Percentiles rank a stretch among this genome's conserved stretches.
Conservation (phyloP, 2,113 vertebrate genomes). For the Amblyornis subalaris region DNA sequence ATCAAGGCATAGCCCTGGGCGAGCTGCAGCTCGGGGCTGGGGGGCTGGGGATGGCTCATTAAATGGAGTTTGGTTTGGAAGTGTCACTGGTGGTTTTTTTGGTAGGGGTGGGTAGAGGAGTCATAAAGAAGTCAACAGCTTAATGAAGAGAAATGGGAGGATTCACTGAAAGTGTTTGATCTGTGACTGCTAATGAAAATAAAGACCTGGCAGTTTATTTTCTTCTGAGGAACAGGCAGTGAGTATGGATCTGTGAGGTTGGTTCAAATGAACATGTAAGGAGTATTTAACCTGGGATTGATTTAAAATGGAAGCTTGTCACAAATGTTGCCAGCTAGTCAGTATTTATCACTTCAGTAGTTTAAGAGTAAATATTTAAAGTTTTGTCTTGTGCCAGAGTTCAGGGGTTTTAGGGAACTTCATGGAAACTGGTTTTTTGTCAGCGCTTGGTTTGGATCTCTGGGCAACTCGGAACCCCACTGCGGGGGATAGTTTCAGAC, state of each 20-base stretch:
- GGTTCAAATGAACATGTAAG: accelerated
- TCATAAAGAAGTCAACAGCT: background rate
- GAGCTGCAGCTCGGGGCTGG: background rate
- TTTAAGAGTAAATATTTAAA: background rate
- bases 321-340: accelerated
- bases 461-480: accelerated
- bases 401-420: background rate
- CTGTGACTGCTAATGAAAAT: background rate
- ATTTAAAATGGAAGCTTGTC: background rate
- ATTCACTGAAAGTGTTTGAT: background rate
- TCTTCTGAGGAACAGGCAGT: background rate
- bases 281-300: background rate
- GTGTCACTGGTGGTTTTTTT: background rate
- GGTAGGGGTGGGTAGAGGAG: background rate
- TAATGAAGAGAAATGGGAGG: background rate
- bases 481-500: accelerated
- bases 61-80: conserved; percentile 12
- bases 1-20: conserved; percentile 83
- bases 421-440: background rate
- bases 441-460: background rate
- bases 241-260: background rate
- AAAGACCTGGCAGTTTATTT: background rate
- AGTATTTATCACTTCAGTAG: accelerated
- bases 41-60: background rate
- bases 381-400: background rate